Evolutionary conservation across 1,140 invertebrate species (phyloP).

Genomic region (Orussus abietinus): DNA sequence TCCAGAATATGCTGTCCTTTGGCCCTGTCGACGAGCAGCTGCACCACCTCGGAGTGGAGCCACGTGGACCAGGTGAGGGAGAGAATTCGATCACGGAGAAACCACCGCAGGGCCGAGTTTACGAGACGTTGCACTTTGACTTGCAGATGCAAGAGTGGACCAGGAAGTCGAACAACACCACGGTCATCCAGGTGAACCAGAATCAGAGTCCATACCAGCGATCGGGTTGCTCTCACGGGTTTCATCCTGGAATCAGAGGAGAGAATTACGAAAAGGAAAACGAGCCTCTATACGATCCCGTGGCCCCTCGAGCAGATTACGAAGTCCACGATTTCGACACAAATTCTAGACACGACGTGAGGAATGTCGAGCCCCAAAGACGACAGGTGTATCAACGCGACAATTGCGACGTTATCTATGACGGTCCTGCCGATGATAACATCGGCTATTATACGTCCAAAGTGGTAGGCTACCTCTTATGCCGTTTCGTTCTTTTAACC

Average conservation of each 20-base stretch:
- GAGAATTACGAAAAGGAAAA: conserved; percentile 40
- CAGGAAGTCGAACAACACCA: conserved; percentile 48
- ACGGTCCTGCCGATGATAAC: conserved; percentile 33
- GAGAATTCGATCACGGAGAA: too few species aligned
- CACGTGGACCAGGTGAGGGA: conserved; percentile 47
- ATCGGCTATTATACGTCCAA: too few species aligned
- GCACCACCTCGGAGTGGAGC: conserved; percentile 42
- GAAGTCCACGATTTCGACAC: conserved; percentile 50
- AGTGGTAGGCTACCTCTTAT: too few species aligned
- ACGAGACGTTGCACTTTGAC: too few species aligned
- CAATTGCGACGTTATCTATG: conserved; percentile 33
- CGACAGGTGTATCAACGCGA: conserved; percentile 42
- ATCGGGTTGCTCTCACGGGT: conserved; percentile 24
- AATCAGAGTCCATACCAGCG: conserved; percentile 28
- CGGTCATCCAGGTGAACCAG: conserved; percentile 49
- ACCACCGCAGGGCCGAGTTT: too few species aligned
- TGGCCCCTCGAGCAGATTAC: conserved; percentile 43
- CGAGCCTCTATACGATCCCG: conserved; percentile 49
- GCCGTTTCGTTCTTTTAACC: too few species aligned
- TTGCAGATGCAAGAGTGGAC: conserved; percentile 44
- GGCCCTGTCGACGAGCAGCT: conserved; percentile 41
- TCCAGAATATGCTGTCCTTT: conserved; percentile 44
- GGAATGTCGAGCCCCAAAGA: conserved; percentile 26
- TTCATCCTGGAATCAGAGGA: conserved; percentile 24
- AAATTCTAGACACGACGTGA: conserved; percentile 45